Base-by-base conservation (phyloP, 2,797 vertebrate species). In the Megalops cyprinoides region DNA sequence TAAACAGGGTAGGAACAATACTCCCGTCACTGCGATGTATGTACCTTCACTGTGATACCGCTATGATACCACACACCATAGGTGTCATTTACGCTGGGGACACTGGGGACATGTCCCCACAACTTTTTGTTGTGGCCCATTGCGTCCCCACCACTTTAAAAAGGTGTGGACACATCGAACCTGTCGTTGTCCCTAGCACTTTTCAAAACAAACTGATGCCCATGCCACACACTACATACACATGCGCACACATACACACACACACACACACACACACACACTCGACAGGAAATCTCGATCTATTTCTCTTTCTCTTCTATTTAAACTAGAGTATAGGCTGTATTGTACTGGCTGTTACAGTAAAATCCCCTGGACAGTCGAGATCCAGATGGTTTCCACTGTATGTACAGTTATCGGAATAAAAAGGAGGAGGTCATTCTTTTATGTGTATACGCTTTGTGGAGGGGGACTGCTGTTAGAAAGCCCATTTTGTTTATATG, bases 301-400 rank as follows among this genome's bases (percentile, higher is more conserved):
- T 79, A 75, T 85, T 37, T 82, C 77, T 78, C 74, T 79, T 77
- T 85, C 77, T 83, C 82, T 77, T 65, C 82, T 55, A 82, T 90
- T 89, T 86, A 55, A 86, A 34, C 86, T 87, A 34, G 82, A 74
- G 77, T 76, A 83, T 77, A 65, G 81, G 82, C 85, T 85, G 73
- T 77, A 77, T 84, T 87, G 86, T 87, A 82, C 81, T 74, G 74
- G 84, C 85, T 79, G 83, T 39, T 25, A 46, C 78, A 62, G 46
- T 8, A 34, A 78, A 78, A 65, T 67, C 37, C 25, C 23, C 31
- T 12, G 14, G 77, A 49, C 84, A 87, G 79, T 91, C 81, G 84
- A 90, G 89, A 87, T 84, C 91, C 91, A 91, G 91, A 92, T 92
- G 91, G 89, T 81, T 85, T 69, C 77, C 81, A 81, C 76, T 85